These are phyloP conservation scores for Pyxicephalus adspersus DNA, from an alignment of 2,113 vertebrate genomes.

Conservation along the genomic window DNA sequence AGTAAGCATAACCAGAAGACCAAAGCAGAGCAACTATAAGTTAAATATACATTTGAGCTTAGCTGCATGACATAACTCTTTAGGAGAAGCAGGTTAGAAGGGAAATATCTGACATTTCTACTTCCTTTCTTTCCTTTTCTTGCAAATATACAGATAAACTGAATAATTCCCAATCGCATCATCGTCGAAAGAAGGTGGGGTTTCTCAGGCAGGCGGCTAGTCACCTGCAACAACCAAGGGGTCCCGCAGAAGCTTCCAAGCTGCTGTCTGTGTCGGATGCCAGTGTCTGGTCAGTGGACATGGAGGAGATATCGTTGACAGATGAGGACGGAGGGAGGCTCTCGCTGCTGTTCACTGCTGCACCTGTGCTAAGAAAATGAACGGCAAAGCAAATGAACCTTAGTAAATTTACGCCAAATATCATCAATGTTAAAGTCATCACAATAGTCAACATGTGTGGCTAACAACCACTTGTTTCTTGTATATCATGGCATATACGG, in stretches of 20 bases:
- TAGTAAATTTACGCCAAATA: slow-evolving; percentile 42
- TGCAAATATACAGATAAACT: slow-evolving; percentile 32
- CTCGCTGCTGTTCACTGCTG: slow-evolving; percentile 99
- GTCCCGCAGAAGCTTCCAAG: slow-evolving; percentile 97
- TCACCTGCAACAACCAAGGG: slow-evolving; percentile 99
- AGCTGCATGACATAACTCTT: slow-evolving; percentile 81
- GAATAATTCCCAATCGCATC: slow-evolving; percentile 70
- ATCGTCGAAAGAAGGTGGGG: slow-evolving; percentile 97
- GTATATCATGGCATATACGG: too few species aligned
- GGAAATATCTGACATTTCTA: slow-evolving; percentile 61
- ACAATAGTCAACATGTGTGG: too few species aligned
- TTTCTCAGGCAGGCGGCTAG: slow-evolving; percentile 99
- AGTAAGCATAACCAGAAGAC: slow-evolving; percentile 80
- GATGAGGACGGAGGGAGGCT: slow-evolving; percentile 98
- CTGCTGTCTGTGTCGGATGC: slow-evolving; percentile 99
- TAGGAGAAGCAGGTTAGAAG: slow-evolving; percentile 88
- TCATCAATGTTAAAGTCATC: too few species aligned
- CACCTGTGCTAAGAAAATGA: slow-evolving; percentile 99
- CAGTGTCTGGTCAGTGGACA: slow-evolving; percentile 99
- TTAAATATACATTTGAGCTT: slow-evolving; percentile 88
- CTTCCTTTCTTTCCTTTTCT: slow-evolving; percentile 58
- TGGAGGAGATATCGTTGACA: slow-evolving; percentile 98
- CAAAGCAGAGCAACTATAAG: slow-evolving; percentile 95
- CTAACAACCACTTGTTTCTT: too few species aligned
- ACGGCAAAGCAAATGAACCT: slow-evolving; percentile 90